A percentile compares a stretch with the other conserved stretches of the same genome.
These are phyloP conservation scores for Drosophila bocki DNA, from an alignment of 1,140 invertebrate genomes.

Conservation along the genomic window DNA sequence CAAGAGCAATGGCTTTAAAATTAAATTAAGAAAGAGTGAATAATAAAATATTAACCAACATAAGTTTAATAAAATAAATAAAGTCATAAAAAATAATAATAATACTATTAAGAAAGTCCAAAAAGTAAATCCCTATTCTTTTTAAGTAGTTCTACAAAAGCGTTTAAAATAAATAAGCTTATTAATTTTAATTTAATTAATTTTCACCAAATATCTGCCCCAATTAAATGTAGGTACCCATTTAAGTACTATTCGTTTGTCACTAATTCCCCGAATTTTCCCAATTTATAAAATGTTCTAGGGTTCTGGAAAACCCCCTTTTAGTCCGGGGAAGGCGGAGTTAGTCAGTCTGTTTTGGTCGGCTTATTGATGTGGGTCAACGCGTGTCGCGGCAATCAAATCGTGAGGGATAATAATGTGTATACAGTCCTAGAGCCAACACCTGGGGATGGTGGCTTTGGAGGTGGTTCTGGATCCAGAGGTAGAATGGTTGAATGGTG, in stretches of 20 bases:
- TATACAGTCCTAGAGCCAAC: slow-evolving; percentile 39
- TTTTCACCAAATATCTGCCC: background rate
- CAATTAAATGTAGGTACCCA: background rate
- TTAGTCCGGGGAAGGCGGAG: background rate
- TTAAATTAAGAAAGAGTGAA: background rate
- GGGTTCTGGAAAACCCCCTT: background rate
- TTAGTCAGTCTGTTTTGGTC: slow-evolving; percentile 34
- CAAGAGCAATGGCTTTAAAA: background rate
- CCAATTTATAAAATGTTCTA: background rate
- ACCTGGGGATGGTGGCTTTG: slow-evolving; percentile 21
- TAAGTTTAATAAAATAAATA: too few species aligned
- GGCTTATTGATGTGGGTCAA: slow-evolving; percentile 53
- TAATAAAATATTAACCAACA: background rate
- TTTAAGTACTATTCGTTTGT: background rate
- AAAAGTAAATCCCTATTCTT: too few species aligned
- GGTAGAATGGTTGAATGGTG: slow-evolving; percentile 12
- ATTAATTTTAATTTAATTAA: background rate
- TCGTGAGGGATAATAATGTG: slow-evolving; percentile 58
- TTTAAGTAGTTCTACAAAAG: too few species aligned
- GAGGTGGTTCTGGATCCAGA: background rate
- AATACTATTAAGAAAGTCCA: too few species aligned
- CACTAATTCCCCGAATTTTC: background rate
- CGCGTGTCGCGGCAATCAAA: slow-evolving; percentile 57
- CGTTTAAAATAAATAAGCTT: too few species aligned
- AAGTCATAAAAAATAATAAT: too few species aligned